These are phyloP conservation scores for Merluccius polli DNA, from an alignment of 2,797 vertebrate genomes.

Conservation along the genomic window DNA sequence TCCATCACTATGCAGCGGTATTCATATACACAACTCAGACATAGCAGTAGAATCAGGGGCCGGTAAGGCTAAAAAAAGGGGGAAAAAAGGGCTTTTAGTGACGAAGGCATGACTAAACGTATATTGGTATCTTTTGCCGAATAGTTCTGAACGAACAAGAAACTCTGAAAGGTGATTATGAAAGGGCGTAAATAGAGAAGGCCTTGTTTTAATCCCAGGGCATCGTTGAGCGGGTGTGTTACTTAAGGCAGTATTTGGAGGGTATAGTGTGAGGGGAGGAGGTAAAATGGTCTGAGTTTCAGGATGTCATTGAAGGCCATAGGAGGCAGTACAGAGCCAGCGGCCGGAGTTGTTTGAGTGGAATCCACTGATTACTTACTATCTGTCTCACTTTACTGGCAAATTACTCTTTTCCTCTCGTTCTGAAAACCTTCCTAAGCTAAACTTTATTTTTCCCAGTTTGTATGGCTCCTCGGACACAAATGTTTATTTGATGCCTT, in stretches of 20 bases:
- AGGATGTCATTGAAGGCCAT: constrained; percentile 16
- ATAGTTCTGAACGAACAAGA: constrained; percentile 34
- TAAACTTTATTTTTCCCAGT: not conserved
- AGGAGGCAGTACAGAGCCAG: constrained; percentile 32
- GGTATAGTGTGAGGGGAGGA: not conserved
- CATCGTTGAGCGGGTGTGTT: constrained; percentile 34
- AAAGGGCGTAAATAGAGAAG: constrained; percentile 41
- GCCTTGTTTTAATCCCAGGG: constrained; percentile 48
- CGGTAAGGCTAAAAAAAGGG: constrained; percentile 23
- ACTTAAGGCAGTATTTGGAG: too few species aligned
- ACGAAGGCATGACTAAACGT: constrained; percentile 20
- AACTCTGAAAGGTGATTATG: constrained; percentile 48
- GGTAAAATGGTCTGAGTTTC: not conserved
- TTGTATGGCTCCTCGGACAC: not conserved
- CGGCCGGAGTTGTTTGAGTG: constrained; percentile 34
- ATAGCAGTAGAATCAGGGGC: not conserved
- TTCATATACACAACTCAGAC: constrained; percentile 6
- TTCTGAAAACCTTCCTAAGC: constrained; percentile 20
- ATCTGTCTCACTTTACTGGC: constrained; percentile 32
- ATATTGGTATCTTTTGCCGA: constrained; percentile 22
- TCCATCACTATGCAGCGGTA: constrained; percentile 22
- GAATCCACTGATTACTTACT: constrained; percentile 41
- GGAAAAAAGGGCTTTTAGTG: constrained; percentile 14
- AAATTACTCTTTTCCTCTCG: constrained; percentile 18
- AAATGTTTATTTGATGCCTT: not conserved